Evolutionary conservation across 2,888 invertebrate genomes (phyloP).

Genomic region (Plebejus anna): DNA sequence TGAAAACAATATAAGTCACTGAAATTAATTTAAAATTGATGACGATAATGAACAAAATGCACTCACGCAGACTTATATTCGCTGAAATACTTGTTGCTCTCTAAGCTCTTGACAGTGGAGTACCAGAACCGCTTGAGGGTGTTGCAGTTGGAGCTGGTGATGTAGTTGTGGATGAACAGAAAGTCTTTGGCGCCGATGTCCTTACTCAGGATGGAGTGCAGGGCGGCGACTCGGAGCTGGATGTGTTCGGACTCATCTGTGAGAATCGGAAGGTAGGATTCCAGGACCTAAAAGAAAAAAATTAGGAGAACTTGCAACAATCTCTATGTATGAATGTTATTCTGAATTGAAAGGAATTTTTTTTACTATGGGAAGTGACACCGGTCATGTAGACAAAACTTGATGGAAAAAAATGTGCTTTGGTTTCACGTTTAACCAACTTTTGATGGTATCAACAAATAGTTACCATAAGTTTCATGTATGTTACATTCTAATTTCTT

Average conservation of each 20-base stretch:
- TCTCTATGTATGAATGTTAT: not conserved
- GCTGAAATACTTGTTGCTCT: slow-evolving; percentile 81
- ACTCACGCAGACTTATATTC: slow-evolving; percentile 84
- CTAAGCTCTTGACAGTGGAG: slow-evolving; percentile 84
- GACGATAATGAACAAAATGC: no score
- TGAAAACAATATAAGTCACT: no score
- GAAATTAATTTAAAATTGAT: no score
- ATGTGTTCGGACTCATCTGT: slow-evolving; percentile 83
- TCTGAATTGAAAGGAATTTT: no score
- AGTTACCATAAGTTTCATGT: no score
- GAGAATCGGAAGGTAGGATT: slow-evolving; percentile 82
- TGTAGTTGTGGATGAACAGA: slow-evolving; percentile 84
- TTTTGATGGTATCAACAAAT: no score
- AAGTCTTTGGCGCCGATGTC: slow-evolving; percentile 83
- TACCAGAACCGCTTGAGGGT: slow-evolving; percentile 86
- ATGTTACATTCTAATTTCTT: no score
- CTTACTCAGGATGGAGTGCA: slow-evolving; percentile 82
- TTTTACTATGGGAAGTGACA: no score
- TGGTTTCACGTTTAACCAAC: no score
- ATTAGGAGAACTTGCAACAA: not conserved
- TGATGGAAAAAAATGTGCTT: no score
- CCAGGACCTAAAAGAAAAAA: slow-evolving; percentile 63
- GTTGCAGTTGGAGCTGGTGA: slow-evolving; percentile 79
- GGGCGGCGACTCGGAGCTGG: slow-evolving; percentile 83
- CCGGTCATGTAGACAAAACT: no score